These are phyloP conservation scores for Amphiprion clarkii DNA, from an alignment of 2,797 vertebrate species.

Conservation along the genomic window DNA sequence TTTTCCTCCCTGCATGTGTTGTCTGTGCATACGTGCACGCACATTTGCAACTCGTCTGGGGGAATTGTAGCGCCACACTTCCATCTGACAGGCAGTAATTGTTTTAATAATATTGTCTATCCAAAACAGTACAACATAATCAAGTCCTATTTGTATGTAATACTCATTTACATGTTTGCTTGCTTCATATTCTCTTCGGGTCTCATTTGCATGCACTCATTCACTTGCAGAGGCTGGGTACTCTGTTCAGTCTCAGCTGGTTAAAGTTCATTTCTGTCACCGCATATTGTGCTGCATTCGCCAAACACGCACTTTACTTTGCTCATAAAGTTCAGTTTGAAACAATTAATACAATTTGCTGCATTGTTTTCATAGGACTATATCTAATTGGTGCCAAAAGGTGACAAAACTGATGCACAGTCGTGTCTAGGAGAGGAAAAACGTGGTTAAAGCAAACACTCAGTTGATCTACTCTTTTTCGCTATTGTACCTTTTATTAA, in stretches of 20 bases:
- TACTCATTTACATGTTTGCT: constrained; percentile 36
- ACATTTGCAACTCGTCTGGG: constrained; percentile 6
- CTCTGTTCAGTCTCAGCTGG: not conserved
- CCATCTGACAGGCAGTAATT: constrained; percentile 38
- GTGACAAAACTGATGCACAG: too few species aligned
- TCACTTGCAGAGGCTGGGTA: constrained; percentile 7
- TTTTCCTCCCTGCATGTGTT: constrained; percentile 42
- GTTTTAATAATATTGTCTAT: constrained; percentile 26
- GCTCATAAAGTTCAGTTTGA: not conserved
- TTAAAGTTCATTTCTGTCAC: not conserved
- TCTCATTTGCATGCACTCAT: constrained; percentile 29
- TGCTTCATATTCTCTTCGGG: constrained; percentile 5
- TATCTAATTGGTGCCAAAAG: too few species aligned
- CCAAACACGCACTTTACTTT: not conserved
- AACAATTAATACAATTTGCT: too few species aligned
- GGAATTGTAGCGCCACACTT: not conserved
- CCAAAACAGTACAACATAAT: constrained; percentile 34
- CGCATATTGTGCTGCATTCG: not conserved
- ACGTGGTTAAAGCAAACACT: too few species aligned
- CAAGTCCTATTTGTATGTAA: constrained; percentile 19
- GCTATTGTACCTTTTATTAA: too few species aligned
- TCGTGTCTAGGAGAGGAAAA: too few species aligned
- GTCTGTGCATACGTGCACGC: not conserved
- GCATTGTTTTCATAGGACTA: too few species aligned
- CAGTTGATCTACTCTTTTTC: too few species aligned